A percentile compares a stretch with the other conserved stretches of the same genome.
These are phyloP conservation scores for Bicyclus anynana DNA, from an alignment of 1,140 invertebrate genomes.

Conservation along the genomic window DNA sequence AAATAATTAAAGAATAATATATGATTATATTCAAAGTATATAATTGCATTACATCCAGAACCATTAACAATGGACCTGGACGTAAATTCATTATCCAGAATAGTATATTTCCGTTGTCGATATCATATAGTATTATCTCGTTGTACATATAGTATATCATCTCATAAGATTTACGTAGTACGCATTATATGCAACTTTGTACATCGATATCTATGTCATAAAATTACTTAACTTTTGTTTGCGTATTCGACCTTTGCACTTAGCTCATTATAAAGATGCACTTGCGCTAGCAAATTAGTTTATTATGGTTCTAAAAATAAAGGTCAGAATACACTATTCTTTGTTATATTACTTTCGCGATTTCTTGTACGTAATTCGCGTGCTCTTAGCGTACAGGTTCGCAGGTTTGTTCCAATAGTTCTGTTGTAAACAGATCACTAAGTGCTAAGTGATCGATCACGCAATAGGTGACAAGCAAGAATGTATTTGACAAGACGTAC, in stretches of 20 bases:
- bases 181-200: not conserved
- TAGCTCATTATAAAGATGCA: not conserved
- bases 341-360: not conserved
- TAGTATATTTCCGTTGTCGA: no score
- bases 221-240: not conserved
- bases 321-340: not conserved
- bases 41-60: no score
- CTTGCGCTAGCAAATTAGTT: not conserved
- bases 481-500: not conserved
- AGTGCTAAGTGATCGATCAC: slow-evolving; percentile 39
- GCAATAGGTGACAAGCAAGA: slow-evolving; percentile 25
- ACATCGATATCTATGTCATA: slow-evolving; percentile 1
- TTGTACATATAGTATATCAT: no score
- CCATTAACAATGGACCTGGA: no score
- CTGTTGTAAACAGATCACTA: slow-evolving; percentile 16
- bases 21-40: no score
- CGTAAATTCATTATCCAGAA: no score
- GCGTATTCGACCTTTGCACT: not conserved
- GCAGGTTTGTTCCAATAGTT: slow-evolving; percentile 18
- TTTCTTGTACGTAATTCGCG: not conserved
- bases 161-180: not conserved
- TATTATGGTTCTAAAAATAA: not conserved
- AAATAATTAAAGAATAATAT: no score
- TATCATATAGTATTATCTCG: no score
- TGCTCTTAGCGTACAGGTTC: slow-evolving; percentile 2